Conservation (phyloP, 2,113 vertebrate species). For the Nerophis lumbriciformis region DNA sequence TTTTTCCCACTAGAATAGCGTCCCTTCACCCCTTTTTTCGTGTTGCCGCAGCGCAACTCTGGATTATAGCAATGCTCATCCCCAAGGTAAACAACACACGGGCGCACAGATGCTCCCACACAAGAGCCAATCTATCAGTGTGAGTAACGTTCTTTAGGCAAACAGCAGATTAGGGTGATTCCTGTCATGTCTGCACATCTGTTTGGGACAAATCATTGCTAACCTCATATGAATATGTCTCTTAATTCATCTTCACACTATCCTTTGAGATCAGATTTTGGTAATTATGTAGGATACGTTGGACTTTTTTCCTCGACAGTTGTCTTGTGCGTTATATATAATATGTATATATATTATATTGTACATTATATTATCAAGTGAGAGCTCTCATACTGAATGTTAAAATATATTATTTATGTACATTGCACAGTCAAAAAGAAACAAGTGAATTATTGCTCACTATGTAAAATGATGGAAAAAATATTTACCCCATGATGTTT, state of each 20-base stretch:
- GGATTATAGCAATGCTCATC: constrained; percentile 58
- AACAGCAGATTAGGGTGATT: constrained; percentile 44
- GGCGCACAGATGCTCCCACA: constrained; percentile 45
- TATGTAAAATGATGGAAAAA: too few species aligned
- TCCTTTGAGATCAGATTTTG: not conserved
- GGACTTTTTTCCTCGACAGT: not conserved
- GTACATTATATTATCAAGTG: not conserved
- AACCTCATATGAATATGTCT: not conserved
- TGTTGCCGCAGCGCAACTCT: constrained; percentile 43
- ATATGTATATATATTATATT: too few species aligned
- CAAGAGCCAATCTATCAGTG: constrained; percentile 48
- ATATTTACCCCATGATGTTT: too few species aligned
- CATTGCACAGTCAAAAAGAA: not conserved
- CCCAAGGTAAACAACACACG: constrained; percentile 50
- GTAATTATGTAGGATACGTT: constrained; percentile 1
- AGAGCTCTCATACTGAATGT: not conserved
- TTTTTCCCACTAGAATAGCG: constrained; percentile 42
- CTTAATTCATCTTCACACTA: constrained; percentile 1
- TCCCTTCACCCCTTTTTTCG: constrained; percentile 33
- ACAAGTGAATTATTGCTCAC: too few species aligned
- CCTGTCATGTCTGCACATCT: constrained; percentile 13
- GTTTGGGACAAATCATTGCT: constrained; percentile 17
- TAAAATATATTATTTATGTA: not conserved
- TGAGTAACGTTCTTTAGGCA: constrained; percentile 33
- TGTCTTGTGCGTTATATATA: not conserved